A percentile compares a stretch with the other conserved stretches of the same genome.
These are phyloP conservation scores for Phytoseiulus persimilis DNA, from an alignment of 2,888 invertebrate genomes.

Conservation along the genomic window DNA sequence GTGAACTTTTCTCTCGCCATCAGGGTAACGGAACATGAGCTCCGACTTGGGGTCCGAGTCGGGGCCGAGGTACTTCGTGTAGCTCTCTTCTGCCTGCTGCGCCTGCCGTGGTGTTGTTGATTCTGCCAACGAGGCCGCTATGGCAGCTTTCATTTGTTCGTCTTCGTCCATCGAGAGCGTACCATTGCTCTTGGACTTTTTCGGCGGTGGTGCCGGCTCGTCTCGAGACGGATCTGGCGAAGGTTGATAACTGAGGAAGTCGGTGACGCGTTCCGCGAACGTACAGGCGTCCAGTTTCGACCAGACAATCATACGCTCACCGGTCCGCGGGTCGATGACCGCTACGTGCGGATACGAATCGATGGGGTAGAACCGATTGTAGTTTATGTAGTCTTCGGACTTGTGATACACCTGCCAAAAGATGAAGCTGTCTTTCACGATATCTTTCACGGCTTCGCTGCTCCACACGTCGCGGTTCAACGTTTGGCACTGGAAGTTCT, in stretches of 20 bases:
- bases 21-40: conserved; percentile 51
- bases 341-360: conserved; percentile 59
- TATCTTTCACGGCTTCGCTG: conserved; percentile 56
- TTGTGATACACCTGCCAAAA: conserved; percentile 59
- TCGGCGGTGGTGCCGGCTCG: conserved; percentile 44
- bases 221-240: conserved; percentile 46
- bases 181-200: conserved; percentile 43
- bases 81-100: not conserved
- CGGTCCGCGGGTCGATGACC: conserved; percentile 62
- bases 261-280: conserved; percentile 51
- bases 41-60: conserved; percentile 49
- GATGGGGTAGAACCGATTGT: conserved; percentile 61
- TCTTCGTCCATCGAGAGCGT: conserved; percentile 49
- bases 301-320: conserved; percentile 53
- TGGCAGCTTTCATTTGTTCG: conserved; percentile 53
- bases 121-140: conserved; percentile 51
- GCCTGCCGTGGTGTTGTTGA: not conserved
- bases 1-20: conserved; percentile 51
- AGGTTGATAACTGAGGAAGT: conserved; percentile 50
- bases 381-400: conserved; percentile 47
- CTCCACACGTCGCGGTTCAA: conserved; percentile 66
- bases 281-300: conserved; percentile 50
- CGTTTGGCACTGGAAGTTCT: conserved; percentile 62
- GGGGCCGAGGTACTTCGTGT: conserved; percentile 42
- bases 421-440: conserved; percentile 60